A percentile compares a stretch with the other conserved stretches of the same genome.
Conservation (phyloP, 2,113 vertebrate genomes). For the Hyaena hyaena region DNA sequence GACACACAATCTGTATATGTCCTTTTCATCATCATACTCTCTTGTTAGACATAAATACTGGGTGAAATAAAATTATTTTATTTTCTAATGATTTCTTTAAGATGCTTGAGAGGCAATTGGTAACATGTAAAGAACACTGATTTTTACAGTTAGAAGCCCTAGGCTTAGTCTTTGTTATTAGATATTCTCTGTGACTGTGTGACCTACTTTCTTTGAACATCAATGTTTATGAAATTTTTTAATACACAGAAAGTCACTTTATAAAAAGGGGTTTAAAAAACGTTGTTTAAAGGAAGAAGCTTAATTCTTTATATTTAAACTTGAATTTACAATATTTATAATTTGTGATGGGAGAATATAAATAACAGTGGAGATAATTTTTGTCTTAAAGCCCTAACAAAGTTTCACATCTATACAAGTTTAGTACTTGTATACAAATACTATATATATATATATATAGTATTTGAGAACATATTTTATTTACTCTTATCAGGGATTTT, state of each 20-base stretch:
- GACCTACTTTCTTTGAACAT: not conserved
- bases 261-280: not conserved
- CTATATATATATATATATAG: not conserved
- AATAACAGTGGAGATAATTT: not conserved
- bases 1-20: not conserved
- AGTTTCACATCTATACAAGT: not conserved
- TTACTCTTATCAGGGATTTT: not conserved
- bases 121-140: not conserved
- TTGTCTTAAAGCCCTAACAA: not conserved
- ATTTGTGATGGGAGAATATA: not conserved
- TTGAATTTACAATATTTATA: not conserved
- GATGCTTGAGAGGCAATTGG: not conserved
- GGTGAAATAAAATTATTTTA: not conserved
- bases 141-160: not conserved
- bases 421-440: not conserved
- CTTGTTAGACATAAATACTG: not conserved
- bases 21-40: not conserved
- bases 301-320: not conserved
- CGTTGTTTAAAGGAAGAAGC: not conserved
- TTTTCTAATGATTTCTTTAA: not conserved
- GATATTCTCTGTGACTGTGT: not conserved
- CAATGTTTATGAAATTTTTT: not conserved
- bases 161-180: not conserved
- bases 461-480: slow-evolving; percentile 7
- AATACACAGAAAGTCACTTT: not conserved